Base-by-base conservation (phyloP, 2,797 vertebrate genomes). In the Eulemur rubriventer region DNA sequence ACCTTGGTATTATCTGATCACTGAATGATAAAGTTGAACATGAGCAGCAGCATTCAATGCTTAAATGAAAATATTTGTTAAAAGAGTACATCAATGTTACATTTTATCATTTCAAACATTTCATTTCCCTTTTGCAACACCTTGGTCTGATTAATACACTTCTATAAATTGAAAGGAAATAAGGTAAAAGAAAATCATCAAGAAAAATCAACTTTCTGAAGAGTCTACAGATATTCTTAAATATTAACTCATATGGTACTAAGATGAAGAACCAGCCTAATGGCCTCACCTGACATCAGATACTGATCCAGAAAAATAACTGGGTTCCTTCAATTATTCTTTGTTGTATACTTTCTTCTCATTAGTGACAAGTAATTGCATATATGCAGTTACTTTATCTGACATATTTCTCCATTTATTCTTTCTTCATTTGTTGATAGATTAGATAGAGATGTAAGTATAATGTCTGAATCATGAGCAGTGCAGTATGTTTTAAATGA, bases 41-140 rank as follows among this genome's bases (percentile, higher is more conserved):
- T 81, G 8, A 97, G 26, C 20, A 87, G 65, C 16, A 94, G 41
- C 28, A 94, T 43, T n/a, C 3, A 43, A 55, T 8, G 30, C 10
- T 80, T 91, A 84, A 50, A 50, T 26, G 4, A 95, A 89, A 92
- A 63, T 84, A 84, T 30, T 28, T 85, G 24, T 83, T 95, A 48
- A 92, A 92, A 89, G 65, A 92, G 33, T 30, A 33, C 76, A 81
- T 81, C 50, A 85, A 24, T 72, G 24, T 69, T 59, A 41, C 1
- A 33, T 78, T 81, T 69, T 48, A 89, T 26, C 8, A 57, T 41
- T 65, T 88, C 6, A 75, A 87, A 41, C 1, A 73, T 82, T 85
- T 75, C 2, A 43, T 93, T 80, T 35, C 24, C 70, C 6, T 80
- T 93, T 65, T 65, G 61, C 0, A 92, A 48, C 33, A 89, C 13